Evolutionary conservation across 2,888 invertebrate species (phyloP), one percentile per base, ranked within the genome.

Genomic region (Diarsia mendica): DNA sequence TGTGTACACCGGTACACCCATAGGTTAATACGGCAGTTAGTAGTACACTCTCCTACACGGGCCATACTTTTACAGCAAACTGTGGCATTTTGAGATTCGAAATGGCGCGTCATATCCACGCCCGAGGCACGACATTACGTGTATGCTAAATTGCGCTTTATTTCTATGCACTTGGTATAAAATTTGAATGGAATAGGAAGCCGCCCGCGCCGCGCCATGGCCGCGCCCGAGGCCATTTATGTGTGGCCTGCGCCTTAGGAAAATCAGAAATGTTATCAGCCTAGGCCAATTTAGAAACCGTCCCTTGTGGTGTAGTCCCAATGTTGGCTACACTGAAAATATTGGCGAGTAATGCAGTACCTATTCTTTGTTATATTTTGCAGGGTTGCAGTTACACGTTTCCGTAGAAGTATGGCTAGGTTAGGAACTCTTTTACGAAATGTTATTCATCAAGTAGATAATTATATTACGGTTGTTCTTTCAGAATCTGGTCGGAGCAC

Each of bases 401-500:
- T 20, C 44, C 13, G 39, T n/a, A 8, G n/a, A 28, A 39, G 33
- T 49, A 20, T 51, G 10, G n/a, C 39, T 8, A 3, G n/a, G 33
- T 13, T 67, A 23, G 8, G 51, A 69, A 15, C 11, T 28, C 15
- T 39, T 69, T 39, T n/a, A 44, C 39, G 3, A 60, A 60, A 49
- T n/a, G 0, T 49, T 58, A 72, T 4, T 9, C 55, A 48, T 8
- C 0, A 55, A 51, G 44, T 55, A 58, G n/a, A 39, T 48, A n/a
- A 39, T 51, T 66, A 39, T 53, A 66, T 79, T 67, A 80, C 80
- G 63, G 60, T 48, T 79, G 74, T 39, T 83, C 72, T 77, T 84
- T 73, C 65, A 93, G 63, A 46, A 96, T 90, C 61, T 91, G 87
- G 65, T 94, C 89, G 4, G 92, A 89, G 80, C 93, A 94, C 55